These are phyloP conservation scores for Empidonax alnorum DNA, from an alignment of 2,113 vertebrate genomes.

Conservation along the genomic window DNA sequence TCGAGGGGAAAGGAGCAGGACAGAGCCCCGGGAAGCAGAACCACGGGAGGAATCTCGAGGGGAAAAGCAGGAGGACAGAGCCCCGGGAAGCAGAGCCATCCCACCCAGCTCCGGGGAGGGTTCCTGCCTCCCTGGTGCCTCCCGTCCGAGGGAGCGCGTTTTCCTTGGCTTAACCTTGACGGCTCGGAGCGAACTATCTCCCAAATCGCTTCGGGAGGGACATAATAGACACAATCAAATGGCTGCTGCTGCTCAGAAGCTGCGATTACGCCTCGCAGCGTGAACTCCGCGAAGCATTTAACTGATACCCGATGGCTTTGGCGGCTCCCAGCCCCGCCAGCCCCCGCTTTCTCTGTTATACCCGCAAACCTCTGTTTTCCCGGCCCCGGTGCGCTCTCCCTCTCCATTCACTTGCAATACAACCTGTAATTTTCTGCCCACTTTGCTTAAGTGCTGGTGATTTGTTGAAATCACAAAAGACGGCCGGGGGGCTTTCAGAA, in stretches of 20 bases:
- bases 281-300: conserved; percentile 53
- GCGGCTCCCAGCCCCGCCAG: conserved; percentile 6
- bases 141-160: background rate
- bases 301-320: conserved; percentile 65
- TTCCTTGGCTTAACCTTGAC: conserved; percentile 60
- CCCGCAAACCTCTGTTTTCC: conserved; percentile 37
- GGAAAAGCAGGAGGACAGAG: background rate
- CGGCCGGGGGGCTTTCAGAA: conserved; percentile 45
- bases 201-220: conserved; percentile 38
- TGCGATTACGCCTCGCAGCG: conserved; percentile 57
- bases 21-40: too few relatives aligned
- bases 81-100: background rate
- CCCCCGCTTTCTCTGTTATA: conserved; percentile 16
- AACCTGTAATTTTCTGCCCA: conserved; percentile 74
- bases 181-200: conserved; percentile 20
- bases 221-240: conserved; percentile 63
- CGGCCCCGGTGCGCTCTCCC: conserved; percentile 45
- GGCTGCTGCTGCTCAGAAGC: conserved; percentile 53
- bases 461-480: conserved; percentile 73
- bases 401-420: conserved; percentile 62
- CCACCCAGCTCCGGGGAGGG: background rate
- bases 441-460: conserved; percentile 71
- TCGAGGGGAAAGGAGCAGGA: too few relatives aligned
- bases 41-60: background rate
- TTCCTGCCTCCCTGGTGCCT: background rate